phyloP scores from a whole-genome alignment of 2,888 invertebrate species.

The Anthophora plumipes region DNA sequence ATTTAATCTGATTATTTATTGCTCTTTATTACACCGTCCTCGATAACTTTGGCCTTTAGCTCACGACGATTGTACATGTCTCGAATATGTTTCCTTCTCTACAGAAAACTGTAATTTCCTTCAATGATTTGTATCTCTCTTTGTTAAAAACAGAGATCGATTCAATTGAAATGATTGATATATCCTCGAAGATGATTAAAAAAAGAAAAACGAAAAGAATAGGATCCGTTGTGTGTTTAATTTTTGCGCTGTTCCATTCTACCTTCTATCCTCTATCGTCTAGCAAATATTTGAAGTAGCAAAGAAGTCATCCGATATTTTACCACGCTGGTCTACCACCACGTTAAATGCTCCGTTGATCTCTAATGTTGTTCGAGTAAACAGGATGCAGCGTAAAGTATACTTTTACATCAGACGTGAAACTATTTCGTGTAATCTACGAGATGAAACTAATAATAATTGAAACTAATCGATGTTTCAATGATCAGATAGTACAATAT shows the following conservation, averaged over 20 bases:
- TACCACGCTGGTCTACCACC: not conserved
- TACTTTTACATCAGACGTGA: not conserved
- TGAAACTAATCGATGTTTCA: too few relatives aligned
- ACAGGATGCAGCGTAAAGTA: slow-evolving; percentile 20
- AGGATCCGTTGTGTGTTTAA: not conserved
- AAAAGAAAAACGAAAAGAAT: too few relatives aligned
- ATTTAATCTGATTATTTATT: slow-evolving; percentile 14
- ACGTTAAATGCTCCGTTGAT: slow-evolving; percentile 23
- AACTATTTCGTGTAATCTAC: not conserved
- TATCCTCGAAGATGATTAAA: too few relatives aligned
- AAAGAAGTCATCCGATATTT: slow-evolving; percentile 42
- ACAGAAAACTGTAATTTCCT: too few relatives aligned
- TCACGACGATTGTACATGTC: not conserved
- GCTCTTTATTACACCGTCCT: not conserved
- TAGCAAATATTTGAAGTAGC: slow-evolving; percentile 33
- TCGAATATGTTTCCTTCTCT: too few relatives aligned
- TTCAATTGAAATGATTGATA: too few relatives aligned
- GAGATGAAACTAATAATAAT: too few relatives aligned
- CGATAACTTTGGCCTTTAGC: not conserved
- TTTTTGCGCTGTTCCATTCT: not conserved
- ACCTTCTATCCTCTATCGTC: not conserved
- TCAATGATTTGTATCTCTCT: not conserved
- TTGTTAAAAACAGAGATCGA: too few relatives aligned
- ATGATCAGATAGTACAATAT: too few relatives aligned
- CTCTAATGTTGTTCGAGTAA: slow-evolving; percentile 11